A percentile compares a stretch with the other conserved stretches of the same genome.
These are phyloP conservation scores for Tragelaphus strepsiceros DNA, from an alignment of 2,113 vertebrate species.

Conservation along the genomic window DNA sequence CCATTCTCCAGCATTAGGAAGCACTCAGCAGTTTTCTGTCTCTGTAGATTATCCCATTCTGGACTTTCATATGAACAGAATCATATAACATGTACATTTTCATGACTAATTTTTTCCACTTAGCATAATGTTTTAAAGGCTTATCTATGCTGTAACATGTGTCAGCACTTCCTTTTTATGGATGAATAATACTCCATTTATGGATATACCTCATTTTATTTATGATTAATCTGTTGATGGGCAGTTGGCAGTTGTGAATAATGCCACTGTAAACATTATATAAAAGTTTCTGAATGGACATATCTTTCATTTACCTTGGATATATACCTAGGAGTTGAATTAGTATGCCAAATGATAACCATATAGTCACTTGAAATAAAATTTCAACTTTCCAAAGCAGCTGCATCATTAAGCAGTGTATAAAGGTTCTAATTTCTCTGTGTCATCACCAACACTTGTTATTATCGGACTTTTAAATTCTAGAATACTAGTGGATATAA, in stretches of 20 bases:
- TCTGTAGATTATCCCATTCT: neutral
- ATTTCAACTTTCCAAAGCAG: neutral
- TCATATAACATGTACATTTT: neutral
- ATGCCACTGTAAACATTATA: neutral
- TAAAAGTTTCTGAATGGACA: neutral
- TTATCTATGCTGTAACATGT: neutral
- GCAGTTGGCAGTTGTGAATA: neutral
- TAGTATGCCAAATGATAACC: neutral
- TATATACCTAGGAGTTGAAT: neutral
- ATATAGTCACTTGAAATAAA: neutral
- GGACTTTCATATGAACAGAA: neutral
- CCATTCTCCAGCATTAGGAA: neutral
- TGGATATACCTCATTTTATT: neutral
- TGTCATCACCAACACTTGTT: neutral
- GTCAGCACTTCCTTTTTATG: neutral
- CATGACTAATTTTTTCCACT: neutral
- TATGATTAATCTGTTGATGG: neutral
- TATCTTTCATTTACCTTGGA: neutral
- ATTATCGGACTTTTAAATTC: neutral
- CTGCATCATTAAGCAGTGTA: neutral
- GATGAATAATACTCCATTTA: neutral
- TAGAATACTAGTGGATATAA: neutral
- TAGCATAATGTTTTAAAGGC: neutral
- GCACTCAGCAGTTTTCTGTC: neutral
- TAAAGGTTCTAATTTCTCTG: neutral